Evolutionary conservation across 35 echinoderm and acorn worm genomes (phyloP).

Genomic region (Apostichopus californicus): DNA sequence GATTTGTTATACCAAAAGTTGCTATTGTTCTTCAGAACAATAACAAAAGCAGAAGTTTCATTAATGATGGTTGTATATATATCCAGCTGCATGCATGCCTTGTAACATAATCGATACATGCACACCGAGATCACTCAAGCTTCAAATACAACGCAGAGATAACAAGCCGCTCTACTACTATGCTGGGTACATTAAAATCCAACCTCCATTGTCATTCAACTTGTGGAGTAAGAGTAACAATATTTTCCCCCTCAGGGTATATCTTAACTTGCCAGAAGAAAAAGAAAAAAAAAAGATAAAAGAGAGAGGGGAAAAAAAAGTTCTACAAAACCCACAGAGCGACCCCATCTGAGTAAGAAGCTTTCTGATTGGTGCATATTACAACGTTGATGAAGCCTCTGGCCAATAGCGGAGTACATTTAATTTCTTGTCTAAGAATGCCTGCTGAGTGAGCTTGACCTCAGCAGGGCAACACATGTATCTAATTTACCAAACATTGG

Average conservation of each 20-base stretch:
- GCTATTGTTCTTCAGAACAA: no score
- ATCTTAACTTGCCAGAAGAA: background rate
- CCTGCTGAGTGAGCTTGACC: slow-evolving; percentile 38
- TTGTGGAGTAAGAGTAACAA: slow-evolving; percentile 1
- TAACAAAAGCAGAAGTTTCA: no score
- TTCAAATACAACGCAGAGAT: no score
- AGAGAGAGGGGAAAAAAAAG: background rate
- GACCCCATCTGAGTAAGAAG: background rate
- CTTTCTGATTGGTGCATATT: background rate
- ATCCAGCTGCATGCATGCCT: no score
- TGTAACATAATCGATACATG: no score
- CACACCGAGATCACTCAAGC: no score
- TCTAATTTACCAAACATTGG: slow-evolving; percentile 38
- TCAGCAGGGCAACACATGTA: slow-evolving; percentile 32
- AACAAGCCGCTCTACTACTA: no score
- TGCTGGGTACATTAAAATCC: background rate
- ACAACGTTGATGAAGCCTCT: background rate
- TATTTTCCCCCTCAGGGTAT: slow-evolving; percentile 34
- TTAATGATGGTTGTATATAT: no score
- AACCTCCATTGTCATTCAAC: background rate
- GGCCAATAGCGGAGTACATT: background rate
- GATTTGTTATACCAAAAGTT: no score
- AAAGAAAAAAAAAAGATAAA: no score
- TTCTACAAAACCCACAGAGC: slow-evolving; percentile 43
- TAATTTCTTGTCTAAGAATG: background rate